Conservation (phyloP, 1,140 invertebrate genomes). For the Drosophila repletoides region DNA sequence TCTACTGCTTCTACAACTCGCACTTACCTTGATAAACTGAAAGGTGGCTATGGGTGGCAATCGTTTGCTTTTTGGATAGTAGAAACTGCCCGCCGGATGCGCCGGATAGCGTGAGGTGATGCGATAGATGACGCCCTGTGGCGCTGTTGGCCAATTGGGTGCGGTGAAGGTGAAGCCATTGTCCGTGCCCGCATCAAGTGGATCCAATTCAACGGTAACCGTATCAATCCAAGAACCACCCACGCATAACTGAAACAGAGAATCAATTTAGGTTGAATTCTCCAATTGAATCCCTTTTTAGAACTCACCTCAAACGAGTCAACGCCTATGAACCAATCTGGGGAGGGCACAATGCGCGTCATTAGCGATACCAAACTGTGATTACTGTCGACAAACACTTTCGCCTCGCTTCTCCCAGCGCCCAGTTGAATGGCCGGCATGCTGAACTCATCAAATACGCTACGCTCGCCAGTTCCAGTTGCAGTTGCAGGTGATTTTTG, state of each 20-base stretch:
- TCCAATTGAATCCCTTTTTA: background rate
- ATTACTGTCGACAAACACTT: slow-evolving; percentile 95
- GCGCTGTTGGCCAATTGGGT: slow-evolving; percentile 95
- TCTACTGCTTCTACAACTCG: slow-evolving; percentile 84
- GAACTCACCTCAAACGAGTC: slow-evolving; percentile 89
- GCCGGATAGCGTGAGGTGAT: slow-evolving; percentile 96
- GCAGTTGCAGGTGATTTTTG: slow-evolving; percentile 33
- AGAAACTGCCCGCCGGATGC: slow-evolving; percentile 97
- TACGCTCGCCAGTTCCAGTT: slow-evolving; percentile 64
- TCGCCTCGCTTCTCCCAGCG: slow-evolving; percentile 89
- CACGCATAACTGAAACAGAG: slow-evolving; percentile 88
- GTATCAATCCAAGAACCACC: slow-evolving; percentile 97
- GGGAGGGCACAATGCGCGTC: slow-evolving; percentile 94
- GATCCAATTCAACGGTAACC: slow-evolving; percentile 95
- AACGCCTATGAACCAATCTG: slow-evolving; percentile 99
- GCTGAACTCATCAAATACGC: slow-evolving; percentile 91
- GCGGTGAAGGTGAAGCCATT: slow-evolving; percentile 98
- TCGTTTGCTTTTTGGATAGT: slow-evolving; percentile 93
- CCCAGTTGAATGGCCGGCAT: slow-evolving; percentile 90
- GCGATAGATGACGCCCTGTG: slow-evolving; percentile 93
- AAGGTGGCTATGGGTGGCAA: slow-evolving; percentile 95
- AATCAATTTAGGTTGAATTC: slow-evolving; percentile 8
- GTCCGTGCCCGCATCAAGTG: slow-evolving; percentile 98
- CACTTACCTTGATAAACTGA: slow-evolving; percentile 92
- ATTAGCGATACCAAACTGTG: slow-evolving; percentile 95